phyloP scores from a whole-genome alignment of 2,888 invertebrate genomes.

The Aproaerema taeniolella region DNA sequence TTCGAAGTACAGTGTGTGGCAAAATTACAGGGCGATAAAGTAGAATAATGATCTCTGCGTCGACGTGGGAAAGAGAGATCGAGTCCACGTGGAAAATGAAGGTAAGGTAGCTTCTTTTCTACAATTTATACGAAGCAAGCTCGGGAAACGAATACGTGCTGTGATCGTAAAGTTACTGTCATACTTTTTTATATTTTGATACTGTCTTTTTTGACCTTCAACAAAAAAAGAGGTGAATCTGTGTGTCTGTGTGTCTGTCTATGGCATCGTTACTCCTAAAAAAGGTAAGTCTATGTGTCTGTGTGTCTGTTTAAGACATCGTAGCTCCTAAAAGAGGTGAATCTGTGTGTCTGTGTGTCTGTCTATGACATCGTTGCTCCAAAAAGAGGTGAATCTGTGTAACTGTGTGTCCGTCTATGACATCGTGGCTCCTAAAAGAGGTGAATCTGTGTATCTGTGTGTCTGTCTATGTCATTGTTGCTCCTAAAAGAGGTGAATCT shows the following conservation, averaged over 20 bases:
- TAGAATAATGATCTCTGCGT: constrained; percentile 4
- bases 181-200: background rate
- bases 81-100: constrained; percentile 3
- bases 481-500: no score
- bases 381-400: no score
- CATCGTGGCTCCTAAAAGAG: no score
- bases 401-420: no score
- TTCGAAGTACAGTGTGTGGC: constrained; percentile 17
- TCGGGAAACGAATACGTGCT: background rate
- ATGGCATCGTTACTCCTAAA: no score
- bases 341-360: no score
- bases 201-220: background rate
- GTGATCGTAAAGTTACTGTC: background rate
- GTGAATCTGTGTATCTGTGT: no score
- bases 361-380: no score
- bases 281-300: no score
- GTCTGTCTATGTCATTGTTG: no score
- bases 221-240: background rate
- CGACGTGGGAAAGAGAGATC: constrained; percentile 9
- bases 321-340: no score
- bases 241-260: background rate
- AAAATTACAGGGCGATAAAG: constrained; percentile 14
- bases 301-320: no score
- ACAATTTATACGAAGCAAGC: background rate
- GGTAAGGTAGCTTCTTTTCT: background rate